Evolutionary conservation across 2,113 vertebrate species (phyloP).

Genomic region (Pseudopipra pipra): DNA sequence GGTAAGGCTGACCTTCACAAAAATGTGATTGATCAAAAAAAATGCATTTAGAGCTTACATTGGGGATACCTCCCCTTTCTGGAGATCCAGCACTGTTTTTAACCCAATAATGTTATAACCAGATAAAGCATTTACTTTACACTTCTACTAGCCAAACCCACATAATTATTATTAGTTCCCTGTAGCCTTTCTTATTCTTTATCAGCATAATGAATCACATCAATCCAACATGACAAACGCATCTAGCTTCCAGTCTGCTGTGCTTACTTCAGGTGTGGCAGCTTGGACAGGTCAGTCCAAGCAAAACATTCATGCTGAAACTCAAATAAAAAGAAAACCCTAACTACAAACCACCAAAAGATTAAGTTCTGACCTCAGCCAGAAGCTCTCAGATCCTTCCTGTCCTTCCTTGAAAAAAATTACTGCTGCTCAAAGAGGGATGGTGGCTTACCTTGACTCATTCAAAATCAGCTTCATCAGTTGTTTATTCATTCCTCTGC

Average conservation of each 20-base stretch:
- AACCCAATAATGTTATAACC: neutral
- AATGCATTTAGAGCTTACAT: neutral
- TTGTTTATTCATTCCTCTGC: neutral
- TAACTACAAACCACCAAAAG: neutral
- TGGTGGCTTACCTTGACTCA: neutral
- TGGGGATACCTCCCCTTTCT: neutral
- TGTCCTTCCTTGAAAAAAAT: neutral
- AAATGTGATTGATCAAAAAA: neutral
- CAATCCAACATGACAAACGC: neutral
- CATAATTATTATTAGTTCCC: neutral
- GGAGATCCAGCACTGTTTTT: neutral
- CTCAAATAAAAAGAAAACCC: neutral
- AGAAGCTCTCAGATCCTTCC: neutral
- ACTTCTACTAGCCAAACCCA: neutral
- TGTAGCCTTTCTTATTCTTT: neutral
- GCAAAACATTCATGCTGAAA: neutral
- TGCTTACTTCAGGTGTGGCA: neutral
- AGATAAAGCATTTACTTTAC: neutral
- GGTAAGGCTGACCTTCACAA: neutral
- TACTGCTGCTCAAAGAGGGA: neutral
- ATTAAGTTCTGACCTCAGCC: neutral
- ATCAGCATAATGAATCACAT: neutral
- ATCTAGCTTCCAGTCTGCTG: neutral
- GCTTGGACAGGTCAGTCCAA: neutral
- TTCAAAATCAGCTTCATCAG: neutral